Conservation (phyloP, 2,797 vertebrate genomes). For the Lagocephalus sceleratus region DNA sequence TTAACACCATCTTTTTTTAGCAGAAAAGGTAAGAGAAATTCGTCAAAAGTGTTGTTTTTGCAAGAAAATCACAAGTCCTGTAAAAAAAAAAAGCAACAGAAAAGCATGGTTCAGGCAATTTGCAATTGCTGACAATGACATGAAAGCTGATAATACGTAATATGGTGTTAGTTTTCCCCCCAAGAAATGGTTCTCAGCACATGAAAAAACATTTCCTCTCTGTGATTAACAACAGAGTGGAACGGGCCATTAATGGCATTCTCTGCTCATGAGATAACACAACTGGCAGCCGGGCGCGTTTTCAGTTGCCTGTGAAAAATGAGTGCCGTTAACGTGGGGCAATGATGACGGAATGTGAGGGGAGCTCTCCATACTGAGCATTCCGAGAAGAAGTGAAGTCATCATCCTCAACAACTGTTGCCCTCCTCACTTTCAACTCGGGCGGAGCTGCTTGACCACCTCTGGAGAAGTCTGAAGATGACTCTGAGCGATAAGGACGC, state of each 20-base stretch:
- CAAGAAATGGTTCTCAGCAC: slow-evolving; percentile 33
- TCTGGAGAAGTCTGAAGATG: slow-evolving; percentile 33
- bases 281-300: slow-evolving; percentile 31
- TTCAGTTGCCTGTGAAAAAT: slow-evolving; percentile 51
- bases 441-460: slow-evolving; percentile 23
- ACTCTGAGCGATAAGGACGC: slow-evolving; percentile 28
- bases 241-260: slow-evolving; percentile 41
- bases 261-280: slow-evolving; percentile 43
- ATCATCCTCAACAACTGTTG: slow-evolving; percentile 21
- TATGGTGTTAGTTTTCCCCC: slow-evolving; percentile 17
- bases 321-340: slow-evolving; percentile 26
- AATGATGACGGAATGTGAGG: slow-evolving; percentile 20
- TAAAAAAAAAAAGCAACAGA: not conserved
- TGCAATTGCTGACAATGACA: slow-evolving; percentile 31
- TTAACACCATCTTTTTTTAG: no score
- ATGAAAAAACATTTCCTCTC: slow-evolving; percentile 42
- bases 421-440: slow-evolving; percentile 34
- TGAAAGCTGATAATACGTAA: slow-evolving; percentile 13
- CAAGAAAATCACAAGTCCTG: slow-evolving; percentile 4
- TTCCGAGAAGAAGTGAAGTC: slow-evolving; percentile 36
- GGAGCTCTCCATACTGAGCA: slow-evolving; percentile 24
- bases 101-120: slow-evolving; percentile 9
- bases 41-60: not conserved
- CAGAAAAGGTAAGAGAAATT: no score
- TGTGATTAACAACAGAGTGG: slow-evolving; percentile 49